These are phyloP conservation scores for Megalops atlanticus DNA, from an alignment of 2,113 vertebrate species.

Conservation along the genomic window DNA sequence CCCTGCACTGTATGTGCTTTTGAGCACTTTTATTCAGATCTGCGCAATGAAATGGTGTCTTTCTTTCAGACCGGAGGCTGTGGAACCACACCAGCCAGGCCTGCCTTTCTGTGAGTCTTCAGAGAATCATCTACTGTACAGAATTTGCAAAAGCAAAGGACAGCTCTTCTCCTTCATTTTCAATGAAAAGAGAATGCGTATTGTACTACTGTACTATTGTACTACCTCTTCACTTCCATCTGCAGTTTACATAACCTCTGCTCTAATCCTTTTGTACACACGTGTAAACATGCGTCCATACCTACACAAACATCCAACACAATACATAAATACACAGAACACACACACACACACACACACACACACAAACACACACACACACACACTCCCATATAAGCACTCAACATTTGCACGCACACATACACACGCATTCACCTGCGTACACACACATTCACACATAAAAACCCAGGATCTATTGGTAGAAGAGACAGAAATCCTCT, in stretches of 20 bases:
- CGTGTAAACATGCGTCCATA: neutral
- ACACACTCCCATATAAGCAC: too few species aligned
- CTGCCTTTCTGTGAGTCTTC: neutral
- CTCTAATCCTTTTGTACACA: too few species aligned
- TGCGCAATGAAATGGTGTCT: neutral
- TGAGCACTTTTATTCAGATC: neutral
- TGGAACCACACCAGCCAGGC: neutral
- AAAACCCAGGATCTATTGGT: conserved; percentile 36
- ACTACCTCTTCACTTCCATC: neutral
- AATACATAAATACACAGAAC: neutral
- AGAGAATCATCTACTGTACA: neutral
- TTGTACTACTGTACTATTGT: neutral
- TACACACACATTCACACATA: neutral
- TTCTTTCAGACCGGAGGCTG: neutral
- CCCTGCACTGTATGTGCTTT: neutral
- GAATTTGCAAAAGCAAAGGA: neutral
- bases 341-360: neutral
- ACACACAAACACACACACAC: neutral
- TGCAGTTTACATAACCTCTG: neutral
- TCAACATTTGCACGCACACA: too few species aligned
- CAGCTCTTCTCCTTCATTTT: neutral
- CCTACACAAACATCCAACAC: too few species aligned
- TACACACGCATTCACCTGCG: too few species aligned
- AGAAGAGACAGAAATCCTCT: conserved; percentile 25
- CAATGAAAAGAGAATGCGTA: neutral